A percentile compares a stretch with the other conserved stretches of the same genome.
These are phyloP conservation scores for Balaenoptera acutorostrata DNA, from an alignment of 2,113 vertebrate species.

Conservation along the genomic window DNA sequence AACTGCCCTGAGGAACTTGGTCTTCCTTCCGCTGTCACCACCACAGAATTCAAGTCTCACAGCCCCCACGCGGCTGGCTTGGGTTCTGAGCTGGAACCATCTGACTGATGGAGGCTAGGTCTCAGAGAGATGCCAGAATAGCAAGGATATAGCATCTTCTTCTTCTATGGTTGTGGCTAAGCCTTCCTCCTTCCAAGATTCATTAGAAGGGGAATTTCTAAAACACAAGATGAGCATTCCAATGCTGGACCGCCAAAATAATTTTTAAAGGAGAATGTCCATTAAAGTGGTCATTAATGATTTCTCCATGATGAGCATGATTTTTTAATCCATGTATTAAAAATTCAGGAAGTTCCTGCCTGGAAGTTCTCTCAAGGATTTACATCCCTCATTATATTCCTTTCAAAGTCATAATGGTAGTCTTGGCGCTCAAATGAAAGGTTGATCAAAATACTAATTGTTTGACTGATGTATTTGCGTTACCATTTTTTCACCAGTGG, in stretches of 20 bases:
- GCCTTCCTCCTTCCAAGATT: neutral
- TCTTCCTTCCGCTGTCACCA: neutral
- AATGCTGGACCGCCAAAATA: neutral
- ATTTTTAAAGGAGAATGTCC: neutral
- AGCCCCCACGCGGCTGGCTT: neutral
- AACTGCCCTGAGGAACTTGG: neutral
- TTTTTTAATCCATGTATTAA: slow-evolving; percentile 19
- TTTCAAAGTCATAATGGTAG: neutral
- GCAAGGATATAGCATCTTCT: neutral
- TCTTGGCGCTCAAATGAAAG: neutral
- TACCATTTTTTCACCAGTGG: neutral
- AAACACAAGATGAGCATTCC: neutral
- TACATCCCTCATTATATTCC: neutral
- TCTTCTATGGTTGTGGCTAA: neutral
- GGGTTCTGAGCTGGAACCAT: neutral
- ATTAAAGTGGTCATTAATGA: neutral
- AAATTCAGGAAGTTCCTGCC: neutral
- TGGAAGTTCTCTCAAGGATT: neutral
- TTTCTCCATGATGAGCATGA: neutral
- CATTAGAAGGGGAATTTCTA: neutral
- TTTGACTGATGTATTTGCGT: neutral
- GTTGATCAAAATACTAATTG: neutral
- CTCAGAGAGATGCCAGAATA: neutral
- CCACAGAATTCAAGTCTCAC: too few relatives aligned
- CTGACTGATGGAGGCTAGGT: neutral